These are phyloP conservation scores for Spilosoma lubricipeda DNA, from an alignment of 2,888 invertebrate genomes.

Conservation along the genomic window DNA sequence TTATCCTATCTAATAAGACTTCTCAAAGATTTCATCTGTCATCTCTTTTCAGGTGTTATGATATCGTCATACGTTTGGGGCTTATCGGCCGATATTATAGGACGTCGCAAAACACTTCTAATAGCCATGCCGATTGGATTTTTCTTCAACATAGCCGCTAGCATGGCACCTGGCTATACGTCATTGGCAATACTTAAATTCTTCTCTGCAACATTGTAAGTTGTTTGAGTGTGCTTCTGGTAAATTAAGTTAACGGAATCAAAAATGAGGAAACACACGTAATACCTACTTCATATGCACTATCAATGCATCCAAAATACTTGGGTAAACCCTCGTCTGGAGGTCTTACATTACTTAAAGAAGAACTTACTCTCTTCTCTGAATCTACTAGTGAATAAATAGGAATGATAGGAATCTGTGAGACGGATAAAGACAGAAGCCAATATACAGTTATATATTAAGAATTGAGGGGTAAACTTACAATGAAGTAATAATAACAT, in stretches of 20 bases:
- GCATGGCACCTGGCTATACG: constrained; percentile 67
- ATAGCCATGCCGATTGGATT: constrained; percentile 73
- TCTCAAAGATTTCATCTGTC: background rate
- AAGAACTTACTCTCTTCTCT: background rate
- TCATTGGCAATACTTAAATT: constrained; percentile 69
- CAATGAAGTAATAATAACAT: background rate
- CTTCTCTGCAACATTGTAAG: constrained; percentile 74
- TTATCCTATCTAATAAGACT: background rate
- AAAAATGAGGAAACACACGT: background rate
- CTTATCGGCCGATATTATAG: constrained; percentile 72
- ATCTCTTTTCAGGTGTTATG: constrained; percentile 63
- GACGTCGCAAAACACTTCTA: constrained; percentile 67
- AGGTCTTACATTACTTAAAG: background rate
- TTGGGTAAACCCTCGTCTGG: background rate
- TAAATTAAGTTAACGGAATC: background rate
- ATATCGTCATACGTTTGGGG: constrained; percentile 77
- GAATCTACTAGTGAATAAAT: background rate
- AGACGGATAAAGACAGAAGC: background rate
- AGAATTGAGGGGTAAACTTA: background rate
- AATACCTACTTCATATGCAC: too few relatives aligned
- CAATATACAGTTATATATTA: background rate
- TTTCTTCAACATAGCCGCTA: constrained; percentile 63
- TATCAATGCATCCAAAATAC: background rate
- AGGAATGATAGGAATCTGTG: background rate
- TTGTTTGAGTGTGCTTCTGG: constrained; percentile 21